Conservation (phyloP, 2,888 invertebrate species). For the Lepidonotus clava region DNA sequence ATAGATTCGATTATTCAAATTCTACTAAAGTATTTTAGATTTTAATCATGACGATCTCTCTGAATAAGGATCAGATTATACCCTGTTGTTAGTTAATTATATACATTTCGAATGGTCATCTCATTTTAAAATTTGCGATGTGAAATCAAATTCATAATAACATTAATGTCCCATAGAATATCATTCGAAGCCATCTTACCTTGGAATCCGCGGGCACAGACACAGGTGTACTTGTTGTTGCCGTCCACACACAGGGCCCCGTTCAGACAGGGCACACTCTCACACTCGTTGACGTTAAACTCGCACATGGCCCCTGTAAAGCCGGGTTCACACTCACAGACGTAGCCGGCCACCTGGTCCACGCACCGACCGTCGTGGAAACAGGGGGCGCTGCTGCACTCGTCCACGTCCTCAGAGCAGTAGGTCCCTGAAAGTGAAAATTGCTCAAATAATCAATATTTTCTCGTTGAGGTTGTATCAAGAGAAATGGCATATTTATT, state of each 20-base stretch:
- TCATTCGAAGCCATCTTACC: slow-evolving; percentile 69
- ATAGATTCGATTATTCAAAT: slow-evolving; percentile 89
- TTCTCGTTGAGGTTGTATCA: too few species aligned
- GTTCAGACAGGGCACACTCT: slow-evolving; percentile 58
- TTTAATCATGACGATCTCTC: too few species aligned
- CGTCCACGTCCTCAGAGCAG: slow-evolving; percentile 53
- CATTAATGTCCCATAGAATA: too few species aligned
- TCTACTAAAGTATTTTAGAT: too few species aligned
- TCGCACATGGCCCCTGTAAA: slow-evolving; percentile 58
- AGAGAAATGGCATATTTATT: too few species aligned
- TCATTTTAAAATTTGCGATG: too few species aligned
- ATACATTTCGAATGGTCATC: too few species aligned
- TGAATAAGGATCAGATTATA: too few species aligned
- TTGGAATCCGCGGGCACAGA: slow-evolving; percentile 63
- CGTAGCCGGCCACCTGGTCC: slow-evolving; percentile 49
- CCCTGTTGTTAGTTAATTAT: too few species aligned
- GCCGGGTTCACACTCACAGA: slow-evolving; percentile 50
- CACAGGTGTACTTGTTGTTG: slow-evolving; percentile 61
- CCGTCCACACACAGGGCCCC: slow-evolving; percentile 65
- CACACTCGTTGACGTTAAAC: slow-evolving; percentile 60
- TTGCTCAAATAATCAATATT: too few species aligned
- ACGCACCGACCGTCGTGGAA: slow-evolving; percentile 44
- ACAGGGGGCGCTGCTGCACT: slow-evolving; percentile 58
- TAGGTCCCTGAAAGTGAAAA: too few species aligned
- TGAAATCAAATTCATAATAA: too few species aligned